Percentiles rank a stretch among this genome's conserved stretches.
Evolutionary conservation across 1,140 invertebrate species (phyloP).

Genomic region (Mya arenaria): DNA sequence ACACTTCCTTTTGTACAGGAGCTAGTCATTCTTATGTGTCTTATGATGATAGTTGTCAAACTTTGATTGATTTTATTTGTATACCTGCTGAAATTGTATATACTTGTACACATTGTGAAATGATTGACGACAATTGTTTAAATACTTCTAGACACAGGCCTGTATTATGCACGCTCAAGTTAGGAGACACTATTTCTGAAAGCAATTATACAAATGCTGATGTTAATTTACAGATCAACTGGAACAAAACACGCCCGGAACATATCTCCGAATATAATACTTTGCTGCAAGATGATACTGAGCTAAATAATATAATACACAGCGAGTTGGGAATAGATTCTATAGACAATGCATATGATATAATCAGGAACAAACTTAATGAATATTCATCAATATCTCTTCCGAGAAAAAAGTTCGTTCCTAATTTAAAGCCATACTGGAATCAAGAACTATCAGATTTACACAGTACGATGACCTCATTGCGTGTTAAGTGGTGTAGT

Average conservation of each 20-base stretch:
- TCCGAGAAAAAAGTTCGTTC: neutral
- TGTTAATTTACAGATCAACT: neutral
- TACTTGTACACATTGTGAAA: neutral
- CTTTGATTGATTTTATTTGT: conserved; percentile 1
- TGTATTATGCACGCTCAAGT: neutral
- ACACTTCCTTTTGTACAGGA: no score
- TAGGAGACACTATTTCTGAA: no score
- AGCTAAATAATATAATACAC: neutral
- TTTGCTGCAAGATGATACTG: neutral
- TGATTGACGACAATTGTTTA: neutral
- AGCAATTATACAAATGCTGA: neutral
- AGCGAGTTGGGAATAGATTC: neutral
- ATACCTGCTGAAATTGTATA: neutral
- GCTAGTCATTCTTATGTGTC: no score
- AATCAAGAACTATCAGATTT: neutral
- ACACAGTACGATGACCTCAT: neutral
- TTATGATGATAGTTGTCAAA: no score
- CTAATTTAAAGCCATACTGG: neutral
- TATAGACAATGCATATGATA: neutral
- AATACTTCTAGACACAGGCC: conserved; percentile 26
- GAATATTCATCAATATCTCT: neutral
- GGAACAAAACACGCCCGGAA: neutral
- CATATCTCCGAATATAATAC: neutral
- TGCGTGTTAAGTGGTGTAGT: neutral
- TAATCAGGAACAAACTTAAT: neutral